Base-by-base conservation (phyloP, 2,888 invertebrate species). In the Aricia artaxerxes region DNA sequence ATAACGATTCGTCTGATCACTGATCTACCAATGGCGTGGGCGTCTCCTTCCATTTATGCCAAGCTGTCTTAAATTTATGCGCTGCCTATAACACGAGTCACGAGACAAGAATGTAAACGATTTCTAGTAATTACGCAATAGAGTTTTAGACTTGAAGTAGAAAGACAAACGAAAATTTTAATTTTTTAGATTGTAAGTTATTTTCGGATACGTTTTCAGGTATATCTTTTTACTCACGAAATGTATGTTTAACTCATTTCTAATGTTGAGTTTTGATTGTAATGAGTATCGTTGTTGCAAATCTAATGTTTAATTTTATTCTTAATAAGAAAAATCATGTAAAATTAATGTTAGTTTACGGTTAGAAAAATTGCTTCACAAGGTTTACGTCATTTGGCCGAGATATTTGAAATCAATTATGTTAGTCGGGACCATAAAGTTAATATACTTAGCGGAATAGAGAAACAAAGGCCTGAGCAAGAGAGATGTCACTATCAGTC, bases 201-300 rank as follows among this genome's bases (percentile, higher is more conserved):
- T 73, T 73, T 73, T 73, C 73, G 40, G 73, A 73, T n/a, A 73
- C 73, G 44, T 73, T 73, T 44, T 73, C 40, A 73, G 73, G n/a
- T 73, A 44, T 75, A 75, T 24, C 49, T 57, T 73, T 44, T 73
- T 16, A 35, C 76, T 53, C 49, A 57, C 35, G 76, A 76, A 76
- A 16, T 57, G 35, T 57, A 11, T 49, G 49, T 76, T 44, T 16
- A 75, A 49, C 44, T 31, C 49, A 75, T 75, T 75, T 49, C 24
- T 49, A 75, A 7, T 24, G 75, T 75, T 75, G 44, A 49, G 49
- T 49, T 75, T 44, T 73, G n/a, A 44, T 75, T 53, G 53, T 53
- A 75, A 40, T 73, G 49, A 75, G 35, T 53, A 75, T 69, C 35
- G 69, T 69, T 69, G 35, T 69, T 69, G 5, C 35, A 16, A 35